Evolutionary conservation across 53 echinoderm and acorn worm genomes (phyloP), one percentile per base, ranked within the genome.

Genomic region (Patiria pectinifera): DNA sequence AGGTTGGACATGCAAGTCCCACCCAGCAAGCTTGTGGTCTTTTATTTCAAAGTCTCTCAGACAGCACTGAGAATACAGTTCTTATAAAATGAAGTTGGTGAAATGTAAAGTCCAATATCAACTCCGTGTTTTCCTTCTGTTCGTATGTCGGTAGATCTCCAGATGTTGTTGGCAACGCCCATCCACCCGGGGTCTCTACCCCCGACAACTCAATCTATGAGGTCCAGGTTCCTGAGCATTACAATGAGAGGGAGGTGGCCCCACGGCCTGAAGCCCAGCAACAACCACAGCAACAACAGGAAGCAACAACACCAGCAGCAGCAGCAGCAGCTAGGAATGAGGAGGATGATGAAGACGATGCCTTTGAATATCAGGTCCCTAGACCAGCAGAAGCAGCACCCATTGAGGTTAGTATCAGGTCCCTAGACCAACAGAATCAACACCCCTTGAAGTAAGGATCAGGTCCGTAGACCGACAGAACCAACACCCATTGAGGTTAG

Each of bases 341-440:
- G 2, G 96, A 97, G 7, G 98, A 97, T 8, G 95, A 97, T 70
- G 96, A 96, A 0, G 93, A 93, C 35, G 92, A 97, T 45, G 46
- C 92, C 6, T 94, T 94, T 43, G 95, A 97, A 82, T 97, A 97
- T 89, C 98, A 97, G 86, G 92, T 97, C 25, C 98, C 98, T 0
- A 83, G 96, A 59, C 96, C 97, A 12, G 95, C 96, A 21, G 90
- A 90, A 12, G 80, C 90, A 24, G 19, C 77, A 21, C 24, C 12
- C 2, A 3, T 53, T 43, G 90, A 77, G 78, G 78, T 77, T 21
- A 21, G 58, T 74, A 10, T 74, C 6, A 97, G 83, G 92, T 97
- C 25, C 96, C 96, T 0, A 83, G 96, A 59, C 96, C 97, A 12
- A 15, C 66, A 15, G 66, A 18, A 66, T 6, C 66, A 14, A 15